These are phyloP conservation scores for Epinotia demarniana DNA, from an alignment of 2,888 invertebrate species.

Conservation along the genomic window DNA sequence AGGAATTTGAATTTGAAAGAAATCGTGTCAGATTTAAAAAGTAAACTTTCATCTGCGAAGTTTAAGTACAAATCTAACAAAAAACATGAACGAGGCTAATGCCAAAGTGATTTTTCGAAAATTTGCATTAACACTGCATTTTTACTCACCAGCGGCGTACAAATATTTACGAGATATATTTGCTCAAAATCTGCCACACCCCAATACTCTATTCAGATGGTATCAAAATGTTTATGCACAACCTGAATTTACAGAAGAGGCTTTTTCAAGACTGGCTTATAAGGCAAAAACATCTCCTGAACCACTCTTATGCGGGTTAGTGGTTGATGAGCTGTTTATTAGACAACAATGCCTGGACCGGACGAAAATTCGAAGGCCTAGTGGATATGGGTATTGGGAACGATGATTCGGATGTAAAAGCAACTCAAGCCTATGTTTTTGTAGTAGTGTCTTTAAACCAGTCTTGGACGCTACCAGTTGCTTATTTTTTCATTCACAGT, in stretches of 20 bases:
- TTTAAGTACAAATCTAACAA: neutral
- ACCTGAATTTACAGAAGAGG: constrained; percentile 18
- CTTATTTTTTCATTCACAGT: constrained; percentile 33
- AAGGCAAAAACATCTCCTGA: neutral
- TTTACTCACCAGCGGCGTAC: constrained; percentile 22
- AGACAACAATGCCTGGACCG: constrained; percentile 33
- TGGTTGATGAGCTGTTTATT: constrained; percentile 35
- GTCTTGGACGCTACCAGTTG: constrained; percentile 22
- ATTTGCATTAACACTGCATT: constrained; percentile 20
- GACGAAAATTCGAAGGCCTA: constrained; percentile 18
- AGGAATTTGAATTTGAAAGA: neutral
- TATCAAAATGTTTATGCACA: neutral
- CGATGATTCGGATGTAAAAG: constrained; percentile 11
- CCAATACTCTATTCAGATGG: constrained; percentile 17
- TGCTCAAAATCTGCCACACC: constrained; percentile 13
- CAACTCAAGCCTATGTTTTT: constrained; percentile 33
- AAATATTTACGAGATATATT: constrained; percentile 10
- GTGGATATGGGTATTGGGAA: constrained; percentile 30
- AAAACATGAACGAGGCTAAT: neutral
- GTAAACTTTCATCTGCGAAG: neutral
- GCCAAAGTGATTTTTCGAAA: neutral
- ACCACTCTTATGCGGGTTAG: constrained; percentile 24
- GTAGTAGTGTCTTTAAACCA: constrained; percentile 24
- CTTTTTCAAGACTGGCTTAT: neutral
- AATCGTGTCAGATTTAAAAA: constrained; percentile 4